Evolutionary conservation across 2,888 invertebrate genomes (phyloP).

Genomic region (Rutpela maculata): DNA sequence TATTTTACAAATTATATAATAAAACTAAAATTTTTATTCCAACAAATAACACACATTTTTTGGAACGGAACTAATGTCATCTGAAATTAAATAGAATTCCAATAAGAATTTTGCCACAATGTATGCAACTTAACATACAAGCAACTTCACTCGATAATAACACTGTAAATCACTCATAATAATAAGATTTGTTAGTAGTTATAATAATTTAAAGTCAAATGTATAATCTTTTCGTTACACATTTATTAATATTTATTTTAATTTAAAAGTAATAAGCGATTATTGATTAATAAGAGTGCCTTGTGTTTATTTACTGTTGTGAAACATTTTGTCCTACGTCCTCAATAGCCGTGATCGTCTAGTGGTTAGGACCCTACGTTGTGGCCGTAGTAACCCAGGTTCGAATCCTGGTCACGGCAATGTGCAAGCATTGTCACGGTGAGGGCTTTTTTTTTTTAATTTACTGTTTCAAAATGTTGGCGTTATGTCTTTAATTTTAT

Average conservation of each 20-base stretch:
- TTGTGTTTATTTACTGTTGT: not conserved
- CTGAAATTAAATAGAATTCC: not conserved
- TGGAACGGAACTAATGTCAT: too few species aligned
- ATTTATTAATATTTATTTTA: not conserved
- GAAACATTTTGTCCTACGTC: not conserved
- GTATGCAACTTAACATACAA: not conserved
- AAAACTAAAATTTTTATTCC: too few species aligned
- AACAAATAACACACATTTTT: too few species aligned
- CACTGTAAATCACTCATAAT: not conserved
- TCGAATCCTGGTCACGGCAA: constrained; percentile 78
- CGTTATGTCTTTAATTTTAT: not conserved
- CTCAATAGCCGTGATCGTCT: constrained; percentile 70
- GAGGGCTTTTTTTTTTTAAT: constrained; percentile 55
- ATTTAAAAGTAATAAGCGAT: not conserved
- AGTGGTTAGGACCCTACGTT: constrained; percentile 76
- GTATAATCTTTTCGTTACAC: not conserved
- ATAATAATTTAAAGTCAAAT: not conserved
- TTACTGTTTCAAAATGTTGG: not conserved
- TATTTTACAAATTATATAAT: too few species aligned
- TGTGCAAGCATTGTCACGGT: constrained; percentile 66
- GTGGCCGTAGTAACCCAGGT: constrained; percentile 80
- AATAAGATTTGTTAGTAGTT: too few species aligned
- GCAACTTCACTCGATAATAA: not conserved
- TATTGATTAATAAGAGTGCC: not conserved
- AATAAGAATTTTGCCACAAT: not conserved